Base-by-base conservation (phyloP, 2,888 invertebrate species). In the Amphipoea oculea region DNA sequence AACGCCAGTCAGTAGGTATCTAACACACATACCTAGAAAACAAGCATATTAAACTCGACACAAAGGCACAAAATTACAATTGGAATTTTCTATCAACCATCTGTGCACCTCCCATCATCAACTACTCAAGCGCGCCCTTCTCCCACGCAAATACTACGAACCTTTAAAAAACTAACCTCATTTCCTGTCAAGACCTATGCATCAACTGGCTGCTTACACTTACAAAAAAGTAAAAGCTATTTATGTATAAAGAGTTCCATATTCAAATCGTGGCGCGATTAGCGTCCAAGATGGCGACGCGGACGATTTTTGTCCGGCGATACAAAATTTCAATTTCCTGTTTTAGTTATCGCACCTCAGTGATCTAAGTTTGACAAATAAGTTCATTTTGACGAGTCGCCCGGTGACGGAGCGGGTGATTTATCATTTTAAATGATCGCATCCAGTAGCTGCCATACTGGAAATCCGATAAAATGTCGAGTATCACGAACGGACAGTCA, bases 301-400 rank as follows among this genome's bases (percentile, higher is more conserved):
- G 90, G 91, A 93, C 91, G 96, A 96, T 96, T 96, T 96, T 96
- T 93, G 95, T 92, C 92, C 94, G 92, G 95, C 93, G 96, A 96
- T 96, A 96, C 95, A 95, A 95, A 96, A 96, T 95, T 96, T 95
- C 96, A 96, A 96, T 96, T 96, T 96, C 96, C 96, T 96, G 96
- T 93, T 93, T 92, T 90, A 91, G 90, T 96, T 96, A 96, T 96
- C 96, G 90, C 88, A 87, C 88, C 89, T 88, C 92, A 91, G 91
- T 95, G 95, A 96, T 96, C 96, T 96, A 92, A 93, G 94, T 96
- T 95, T 96, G 96, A 96, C 96, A 96, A 96, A 96, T 96, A 96
- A 94, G 96, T 95, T 96, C 95, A 95, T 96, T 96, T 96, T 96
- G 96, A 96, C 95, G 96, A 95, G 94, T 93, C 94, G 91, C 90